Conservation (phyloP, 1,140 invertebrate species). For the Radopholus similis region DNA sequence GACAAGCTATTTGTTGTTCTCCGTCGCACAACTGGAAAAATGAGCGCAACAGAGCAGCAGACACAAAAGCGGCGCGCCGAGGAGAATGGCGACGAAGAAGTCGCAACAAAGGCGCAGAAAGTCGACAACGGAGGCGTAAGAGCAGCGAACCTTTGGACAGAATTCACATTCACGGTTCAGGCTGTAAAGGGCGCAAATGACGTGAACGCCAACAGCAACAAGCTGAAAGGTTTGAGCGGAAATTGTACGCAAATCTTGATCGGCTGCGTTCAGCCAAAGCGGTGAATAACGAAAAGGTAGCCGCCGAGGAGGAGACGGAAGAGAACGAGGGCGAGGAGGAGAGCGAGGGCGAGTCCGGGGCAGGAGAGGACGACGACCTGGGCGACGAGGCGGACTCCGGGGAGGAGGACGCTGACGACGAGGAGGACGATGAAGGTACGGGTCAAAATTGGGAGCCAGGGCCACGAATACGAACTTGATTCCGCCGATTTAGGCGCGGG, state of each 20-base stretch:
- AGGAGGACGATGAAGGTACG: too few species aligned
- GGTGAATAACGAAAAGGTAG: neutral
- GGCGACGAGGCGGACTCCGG: too few species aligned
- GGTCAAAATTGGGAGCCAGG: too few species aligned
- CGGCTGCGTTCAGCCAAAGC: neutral
- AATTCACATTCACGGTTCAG: too few species aligned
- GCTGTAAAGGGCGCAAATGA: too few species aligned
- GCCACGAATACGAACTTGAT: too few species aligned
- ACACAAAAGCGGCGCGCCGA: neutral
- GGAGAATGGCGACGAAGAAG: neutral
- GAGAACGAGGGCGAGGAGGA: neutral
- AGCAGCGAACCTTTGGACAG: neutral
- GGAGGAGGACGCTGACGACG: neutral
- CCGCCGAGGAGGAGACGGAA: neutral
- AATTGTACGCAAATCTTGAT: neutral
- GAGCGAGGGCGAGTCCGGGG: neutral
- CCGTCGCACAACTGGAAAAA: neutral
- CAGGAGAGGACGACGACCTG: neutral
- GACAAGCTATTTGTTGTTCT: too few species aligned
- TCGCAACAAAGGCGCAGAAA: neutral
- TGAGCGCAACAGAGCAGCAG: conserved; percentile 1
- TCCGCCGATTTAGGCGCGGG: neutral
- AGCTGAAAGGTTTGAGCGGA: neutral
- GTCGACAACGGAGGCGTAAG: neutral
- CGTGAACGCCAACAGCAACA: neutral